Evolutionary conservation across 2,797 vertebrate genomes (phyloP), one percentile per base, ranked within the genome.

Genomic region (Pterois miles): DNA sequence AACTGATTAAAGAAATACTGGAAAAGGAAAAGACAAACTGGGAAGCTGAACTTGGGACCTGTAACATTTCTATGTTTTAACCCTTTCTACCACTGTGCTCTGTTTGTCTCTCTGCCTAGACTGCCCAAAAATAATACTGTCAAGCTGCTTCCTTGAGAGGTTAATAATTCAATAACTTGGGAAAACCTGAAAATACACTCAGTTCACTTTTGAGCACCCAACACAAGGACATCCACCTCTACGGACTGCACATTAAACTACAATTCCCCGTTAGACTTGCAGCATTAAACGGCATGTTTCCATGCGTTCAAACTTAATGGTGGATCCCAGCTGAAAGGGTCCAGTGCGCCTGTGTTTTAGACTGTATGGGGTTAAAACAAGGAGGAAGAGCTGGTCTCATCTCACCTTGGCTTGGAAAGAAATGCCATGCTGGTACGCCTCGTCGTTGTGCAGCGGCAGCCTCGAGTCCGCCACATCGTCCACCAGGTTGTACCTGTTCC

Each of bases 401-500:
- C 16, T 56, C 92, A 98, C 97, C 97, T 98, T 98, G 87, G 97
- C 97, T 94, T 97, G 97, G 93, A 98, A 98, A 73, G 92, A 88
- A 68, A 98, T 97, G 76, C 97, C 97, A 60, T 97, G 97, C 82
- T 97, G 96, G 74, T 97, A 98, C 58, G 97, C 97, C 88, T 98
- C 97, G 68, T 98, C 97, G 87, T 96, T 97, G 86, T 98, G 96
- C 69, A 98, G 96, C 50, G 97, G 97, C 50, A 96, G 89, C 91
- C 96, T 94, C 8, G 96, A 96, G 83, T 98, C 97, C 82, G 94
- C 96, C 85, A 95, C 94, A 88, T 98, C 97, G 89, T 98, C 97
- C 95, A 98, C 97, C 93, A 97, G 96, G 93, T 96, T 97, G 96
- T 98, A 98, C 91, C 96, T 95, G 96, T 95, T 97, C 93, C 96